A percentile compares a stretch with the other conserved stretches of the same genome.
Evolutionary conservation across 2,888 invertebrate genomes (phyloP).

Genomic region (Dicyrtomina minuta): DNA sequence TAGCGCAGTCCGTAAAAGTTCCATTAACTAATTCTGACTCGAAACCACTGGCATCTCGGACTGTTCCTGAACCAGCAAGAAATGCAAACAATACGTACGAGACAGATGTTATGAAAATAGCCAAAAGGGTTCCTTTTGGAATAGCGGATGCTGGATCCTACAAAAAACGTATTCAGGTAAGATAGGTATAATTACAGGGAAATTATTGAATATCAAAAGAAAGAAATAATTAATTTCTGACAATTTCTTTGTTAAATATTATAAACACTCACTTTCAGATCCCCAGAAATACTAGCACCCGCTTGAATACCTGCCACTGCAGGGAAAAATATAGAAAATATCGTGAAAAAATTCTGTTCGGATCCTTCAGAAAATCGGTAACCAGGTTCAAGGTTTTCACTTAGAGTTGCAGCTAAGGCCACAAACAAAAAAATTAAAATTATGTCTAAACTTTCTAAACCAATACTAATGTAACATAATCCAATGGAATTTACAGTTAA

Average conservation of each 20-base stretch:
- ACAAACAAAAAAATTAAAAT: background rate
- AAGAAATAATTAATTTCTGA: background rate
- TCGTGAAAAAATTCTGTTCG: conserved; percentile 83
- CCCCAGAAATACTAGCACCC: conserved; percentile 97
- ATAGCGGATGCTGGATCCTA: conserved; percentile 88
- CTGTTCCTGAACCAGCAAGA: conserved; percentile 76
- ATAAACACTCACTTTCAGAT: conserved; percentile 70
- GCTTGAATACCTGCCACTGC: conserved; percentile 98
- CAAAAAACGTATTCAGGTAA: no score
- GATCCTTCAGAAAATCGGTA: conserved; percentile 68
- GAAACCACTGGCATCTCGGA: conserved; percentile 76
- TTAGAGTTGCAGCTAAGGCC: conserved; percentile 65
- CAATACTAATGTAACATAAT: background rate
- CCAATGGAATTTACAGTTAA: conserved; percentile 66
- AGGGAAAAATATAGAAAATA: conserved; percentile 96
- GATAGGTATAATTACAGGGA: conserved; percentile 57
- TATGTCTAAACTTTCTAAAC: background rate
- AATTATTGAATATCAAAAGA: background rate
- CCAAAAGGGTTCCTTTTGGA: conserved; percentile 89
- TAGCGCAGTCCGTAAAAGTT: conserved; percentile 61
- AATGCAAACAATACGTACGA: conserved; percentile 82
- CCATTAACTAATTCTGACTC: conserved; percentile 65
- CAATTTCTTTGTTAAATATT: background rate
- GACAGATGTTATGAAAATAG: conserved; percentile 81
- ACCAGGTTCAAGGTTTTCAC: conserved; percentile 68